These are phyloP conservation scores for Oryzias dopingdopingensis DNA, from an alignment of 2,797 vertebrate genomes.

Conservation along the genomic window DNA sequence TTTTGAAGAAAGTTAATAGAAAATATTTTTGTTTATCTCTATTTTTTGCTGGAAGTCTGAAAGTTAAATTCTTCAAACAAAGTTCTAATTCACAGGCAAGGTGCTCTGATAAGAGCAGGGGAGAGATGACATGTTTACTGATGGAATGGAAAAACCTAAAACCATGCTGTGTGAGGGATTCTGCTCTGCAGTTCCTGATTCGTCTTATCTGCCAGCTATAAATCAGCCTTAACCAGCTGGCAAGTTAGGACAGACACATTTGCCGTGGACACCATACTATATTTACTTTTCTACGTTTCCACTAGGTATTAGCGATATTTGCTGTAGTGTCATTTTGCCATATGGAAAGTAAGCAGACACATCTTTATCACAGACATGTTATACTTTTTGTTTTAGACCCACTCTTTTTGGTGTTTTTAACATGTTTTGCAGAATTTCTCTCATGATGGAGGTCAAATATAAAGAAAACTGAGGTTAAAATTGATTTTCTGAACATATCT, in stretches of 20 bases:
- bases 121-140: slow-evolving; percentile 52
- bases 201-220: slow-evolving; percentile 37
- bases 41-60: slow-evolving; percentile 24
- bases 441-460: too few species aligned
- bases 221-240: slow-evolving; percentile 49
- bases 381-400: too few species aligned
- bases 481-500: too few species aligned
- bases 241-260: slow-evolving; percentile 39
- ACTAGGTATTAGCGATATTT: slow-evolving; percentile 48
- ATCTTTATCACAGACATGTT: slow-evolving; percentile 11
- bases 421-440: too few species aligned
- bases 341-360: slow-evolving; percentile 25
- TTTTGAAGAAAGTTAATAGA: slow-evolving; percentile 29
- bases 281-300: slow-evolving; percentile 49
- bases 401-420: too few species aligned
- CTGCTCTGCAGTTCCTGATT: slow-evolving; percentile 33
- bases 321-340: slow-evolving; percentile 37
- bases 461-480: too few species aligned
- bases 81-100: slow-evolving; percentile 48
- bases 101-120: slow-evolving; percentile 45
- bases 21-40: slow-evolving; percentile 14
- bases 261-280: slow-evolving; percentile 47
- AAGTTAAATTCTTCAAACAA: slow-evolving; percentile 43
- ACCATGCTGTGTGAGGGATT: slow-evolving; percentile 22
- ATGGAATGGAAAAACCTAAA: slow-evolving; percentile 43